Evolutionary conservation across 1,140 invertebrate genomes (phyloP).

Genomic region (Acromyrmex heyeri): DNA sequence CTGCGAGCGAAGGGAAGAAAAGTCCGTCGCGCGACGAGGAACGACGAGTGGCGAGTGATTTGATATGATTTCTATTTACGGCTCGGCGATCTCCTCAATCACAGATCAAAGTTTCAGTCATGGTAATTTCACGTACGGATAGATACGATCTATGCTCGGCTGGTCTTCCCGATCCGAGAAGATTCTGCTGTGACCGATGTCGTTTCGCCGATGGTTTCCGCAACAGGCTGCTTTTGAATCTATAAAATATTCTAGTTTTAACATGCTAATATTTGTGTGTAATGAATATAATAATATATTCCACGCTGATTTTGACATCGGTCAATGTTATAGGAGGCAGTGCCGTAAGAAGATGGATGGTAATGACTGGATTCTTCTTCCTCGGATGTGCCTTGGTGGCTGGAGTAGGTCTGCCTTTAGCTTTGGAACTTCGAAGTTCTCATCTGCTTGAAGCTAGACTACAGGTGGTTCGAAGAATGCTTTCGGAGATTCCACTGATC

Average conservation of each 20-base stretch:
- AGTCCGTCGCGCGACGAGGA: constrained; percentile 9
- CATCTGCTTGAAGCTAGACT: constrained; percentile 88
- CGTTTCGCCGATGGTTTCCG: background rate
- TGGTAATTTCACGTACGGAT: constrained; percentile 52
- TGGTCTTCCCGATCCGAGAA: constrained; percentile 5
- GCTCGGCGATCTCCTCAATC: constrained; percentile 60
- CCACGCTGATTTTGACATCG: background rate
- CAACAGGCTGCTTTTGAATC: background rate
- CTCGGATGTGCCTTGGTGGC: constrained; percentile 84
- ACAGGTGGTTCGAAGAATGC: constrained; percentile 87
- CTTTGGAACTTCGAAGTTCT: constrained; percentile 87
- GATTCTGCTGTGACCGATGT: background rate
- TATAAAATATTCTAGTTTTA: no score
- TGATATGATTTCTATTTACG: constrained; percentile 77
- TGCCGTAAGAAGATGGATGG: constrained; percentile 80
- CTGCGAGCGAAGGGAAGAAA: constrained; percentile 26
- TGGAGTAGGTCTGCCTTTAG: constrained; percentile 87
- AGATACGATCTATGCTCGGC: constrained; percentile 45
- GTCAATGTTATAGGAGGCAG: constrained; percentile 70
- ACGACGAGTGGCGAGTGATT: constrained; percentile 55
- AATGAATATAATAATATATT: no score
- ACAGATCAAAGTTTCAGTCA: constrained; percentile 42
- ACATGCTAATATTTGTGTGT: no score
- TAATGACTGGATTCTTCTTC: constrained; percentile 83
- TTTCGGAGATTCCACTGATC: constrained; percentile 87